A percentile compares a stretch with the other conserved stretches of the same genome.
phyloP scores from a whole-genome alignment of 2,113 vertebrate genomes.

The Oophaga pumilio region DNA sequence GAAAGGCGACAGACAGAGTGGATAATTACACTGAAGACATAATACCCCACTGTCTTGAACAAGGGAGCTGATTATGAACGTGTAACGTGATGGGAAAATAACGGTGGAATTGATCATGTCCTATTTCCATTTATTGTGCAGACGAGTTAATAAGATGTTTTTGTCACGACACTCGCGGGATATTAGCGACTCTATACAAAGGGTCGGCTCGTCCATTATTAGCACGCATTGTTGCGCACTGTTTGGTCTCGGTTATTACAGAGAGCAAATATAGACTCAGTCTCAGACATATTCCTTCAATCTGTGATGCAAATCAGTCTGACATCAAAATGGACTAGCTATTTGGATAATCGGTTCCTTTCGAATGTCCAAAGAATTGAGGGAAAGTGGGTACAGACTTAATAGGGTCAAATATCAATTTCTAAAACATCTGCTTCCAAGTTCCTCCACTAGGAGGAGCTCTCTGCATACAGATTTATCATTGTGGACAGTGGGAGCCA shows the following conservation, averaged over 20 bases:
- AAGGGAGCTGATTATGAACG: neutral
- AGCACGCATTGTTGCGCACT: neutral
- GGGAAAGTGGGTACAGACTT: too few relatives aligned
- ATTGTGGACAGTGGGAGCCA: too few relatives aligned
- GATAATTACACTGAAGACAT: constrained; percentile 14
- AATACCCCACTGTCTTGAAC: neutral
- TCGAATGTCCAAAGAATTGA: too few relatives aligned
- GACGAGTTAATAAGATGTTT: constrained; percentile 2
- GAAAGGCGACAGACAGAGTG: neutral
- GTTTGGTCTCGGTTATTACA: neutral
- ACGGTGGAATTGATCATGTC: neutral
- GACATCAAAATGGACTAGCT: neutral
- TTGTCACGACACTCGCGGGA: neutral
- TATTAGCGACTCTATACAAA: neutral
- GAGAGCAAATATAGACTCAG: too few relatives aligned
- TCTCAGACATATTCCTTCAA: neutral
- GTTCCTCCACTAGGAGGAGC: too few relatives aligned
- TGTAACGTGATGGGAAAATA: neutral
- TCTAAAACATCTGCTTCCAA: too few relatives aligned
- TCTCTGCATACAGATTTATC: too few relatives aligned
- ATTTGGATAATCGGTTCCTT: neutral
- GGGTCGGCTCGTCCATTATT: neutral
- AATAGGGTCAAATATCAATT: too few relatives aligned
- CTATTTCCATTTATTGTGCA: neutral
- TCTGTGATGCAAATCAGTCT: neutral